Evolutionary conservation across 1,140 invertebrate genomes (phyloP).

Genomic region (Hesperophylax magnus): DNA sequence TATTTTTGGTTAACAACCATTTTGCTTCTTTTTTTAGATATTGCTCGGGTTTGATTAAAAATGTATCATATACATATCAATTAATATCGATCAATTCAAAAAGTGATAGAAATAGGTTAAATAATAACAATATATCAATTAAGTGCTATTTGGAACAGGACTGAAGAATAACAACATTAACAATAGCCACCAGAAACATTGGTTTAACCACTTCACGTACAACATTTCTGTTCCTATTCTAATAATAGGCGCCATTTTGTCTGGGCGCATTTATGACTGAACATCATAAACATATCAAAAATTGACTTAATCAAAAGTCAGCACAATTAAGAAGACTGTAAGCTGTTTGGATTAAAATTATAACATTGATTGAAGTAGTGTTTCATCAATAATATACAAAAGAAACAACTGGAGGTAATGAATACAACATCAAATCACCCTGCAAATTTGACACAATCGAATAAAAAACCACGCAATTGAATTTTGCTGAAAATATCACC

Average conservation of each 20-base stretch:
- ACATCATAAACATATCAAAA: constrained; percentile 37
- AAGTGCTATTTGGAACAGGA: constrained; percentile 28
- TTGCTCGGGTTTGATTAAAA: constrained; percentile 12
- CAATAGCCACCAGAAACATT: background rate
- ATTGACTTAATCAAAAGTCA: constrained; percentile 9
- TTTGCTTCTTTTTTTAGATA: constrained; percentile 7
- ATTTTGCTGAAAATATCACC: no score
- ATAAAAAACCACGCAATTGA: no score
- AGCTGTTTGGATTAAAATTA: background rate
- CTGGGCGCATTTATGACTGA: constrained; percentile 20
- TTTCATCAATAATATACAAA: no score
- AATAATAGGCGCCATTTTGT: constrained; percentile 16
- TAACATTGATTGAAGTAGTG: background rate
- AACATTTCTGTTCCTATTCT: background rate
- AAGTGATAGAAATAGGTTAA: constrained; percentile 35
- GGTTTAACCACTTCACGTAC: background rate
- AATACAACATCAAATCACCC: no score
- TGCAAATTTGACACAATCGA: no score
- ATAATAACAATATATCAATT: background rate
- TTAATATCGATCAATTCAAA: constrained; percentile 4
- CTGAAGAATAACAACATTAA: background rate
- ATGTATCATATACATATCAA: constrained; percentile 48
- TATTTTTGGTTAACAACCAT: no score
- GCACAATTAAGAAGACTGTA: constrained; percentile 25
- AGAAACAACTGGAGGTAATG: no score